Percentiles rank a stretch among this genome's conserved stretches.
These are phyloP conservation scores for Zeuzera pyrina DNA, from an alignment of 2,888 invertebrate species.

Conservation along the genomic window DNA sequence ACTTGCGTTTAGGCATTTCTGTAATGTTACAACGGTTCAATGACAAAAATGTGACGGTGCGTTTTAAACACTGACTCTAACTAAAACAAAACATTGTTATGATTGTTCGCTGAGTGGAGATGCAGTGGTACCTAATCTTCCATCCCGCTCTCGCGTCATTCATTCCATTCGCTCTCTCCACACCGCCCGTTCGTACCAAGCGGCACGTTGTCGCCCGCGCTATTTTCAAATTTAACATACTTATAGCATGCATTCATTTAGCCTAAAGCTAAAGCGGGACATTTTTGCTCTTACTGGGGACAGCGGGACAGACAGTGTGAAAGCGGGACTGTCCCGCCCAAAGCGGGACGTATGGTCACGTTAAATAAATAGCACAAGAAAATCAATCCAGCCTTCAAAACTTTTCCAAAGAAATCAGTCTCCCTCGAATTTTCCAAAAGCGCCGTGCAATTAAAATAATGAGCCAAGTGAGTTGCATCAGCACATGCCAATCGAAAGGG, in stretches of 20 bases:
- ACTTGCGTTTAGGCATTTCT: slow-evolving; percentile 1
- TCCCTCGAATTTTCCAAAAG: no score
- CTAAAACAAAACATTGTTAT: background rate
- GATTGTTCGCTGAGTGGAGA: background rate
- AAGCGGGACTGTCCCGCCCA: background rate
- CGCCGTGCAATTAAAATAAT: no score
- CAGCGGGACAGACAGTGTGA: slow-evolving; percentile 1
- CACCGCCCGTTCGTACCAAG: background rate
- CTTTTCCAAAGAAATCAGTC: no score
- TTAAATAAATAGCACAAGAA: background rate
- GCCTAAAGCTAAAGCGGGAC: slow-evolving; percentile 1
- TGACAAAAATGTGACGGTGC: no score
- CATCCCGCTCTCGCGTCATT: background rate
- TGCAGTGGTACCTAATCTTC: background rate
- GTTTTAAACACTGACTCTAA: background rate
- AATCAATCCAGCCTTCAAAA: no score
- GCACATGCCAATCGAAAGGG: no score
- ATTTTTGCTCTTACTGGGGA: slow-evolving; percentile 1
- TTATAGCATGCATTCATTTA: slow-evolving; percentile 1
- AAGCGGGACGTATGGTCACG: slow-evolving; percentile 4
- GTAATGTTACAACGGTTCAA: no score
- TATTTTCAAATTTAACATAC: no score
- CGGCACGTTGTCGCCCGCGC: background rate
- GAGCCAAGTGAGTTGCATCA: no score
- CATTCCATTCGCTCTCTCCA: background rate